Base-by-base conservation (phyloP, 2,888 invertebrate species). In the Morpho achilles region DNA sequence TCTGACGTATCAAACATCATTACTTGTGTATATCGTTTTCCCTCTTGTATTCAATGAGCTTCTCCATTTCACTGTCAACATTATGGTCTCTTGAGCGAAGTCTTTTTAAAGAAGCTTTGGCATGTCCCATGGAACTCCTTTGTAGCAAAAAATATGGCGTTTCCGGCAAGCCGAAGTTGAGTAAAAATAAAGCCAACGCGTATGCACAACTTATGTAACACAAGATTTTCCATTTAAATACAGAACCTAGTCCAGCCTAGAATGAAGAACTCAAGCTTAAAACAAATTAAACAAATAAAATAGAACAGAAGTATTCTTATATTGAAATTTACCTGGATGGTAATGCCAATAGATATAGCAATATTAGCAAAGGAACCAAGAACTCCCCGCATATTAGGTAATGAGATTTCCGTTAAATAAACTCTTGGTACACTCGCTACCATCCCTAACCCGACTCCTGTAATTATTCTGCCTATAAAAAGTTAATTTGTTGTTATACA, bases 321-420 rank as follows among this genome's bases (percentile, higher is more conserved):
- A 32, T 32, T 5, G 16, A 32, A 32, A 5, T 43, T 9, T 43
- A 84, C 88, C 82, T 83, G 80, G 32, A 81, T 62, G 8, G 92
- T 79, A 8, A 94, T 92, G 7, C 95, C 95, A 8, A 94, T 76
- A 42, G 94, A 93, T 8, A 94, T 88, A 6, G 92, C 91, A 1
- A 95, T 85, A 62, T 93, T 93, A 0, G 94, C 91, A 39, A 94
- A 77, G 0, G 94, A 92, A 0, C 94, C 93, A 32, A 95, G 79
- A 71, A 93, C 92, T 0, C 95, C 95, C 16, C 95, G 87, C 60
- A 94, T 84, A 66, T 94, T 94, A 0, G 94, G 94, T 54, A 94
- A 92, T 0, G 94, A 91, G 3, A 94, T 93, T 75, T 94, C 94
- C 1, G 92, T 90, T 8, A 92, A 87, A 70, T 93, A 94, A 0